Base-by-base conservation (phyloP, 2,113 vertebrate genomes). In the Coptodon rendalli region DNA sequence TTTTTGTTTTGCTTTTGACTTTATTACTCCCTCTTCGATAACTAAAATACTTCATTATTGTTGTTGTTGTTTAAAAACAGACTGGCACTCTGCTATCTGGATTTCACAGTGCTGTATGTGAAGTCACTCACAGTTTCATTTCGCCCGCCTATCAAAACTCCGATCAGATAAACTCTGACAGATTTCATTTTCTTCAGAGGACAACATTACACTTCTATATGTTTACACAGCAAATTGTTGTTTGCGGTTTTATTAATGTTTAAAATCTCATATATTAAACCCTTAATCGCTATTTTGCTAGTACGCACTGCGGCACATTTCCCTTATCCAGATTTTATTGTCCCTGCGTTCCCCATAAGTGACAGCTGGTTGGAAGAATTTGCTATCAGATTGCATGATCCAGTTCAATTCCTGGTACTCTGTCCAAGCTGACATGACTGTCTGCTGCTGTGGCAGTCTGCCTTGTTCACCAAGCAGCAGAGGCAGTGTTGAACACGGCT, bases 351-450 rank as follows among this genome's bases (percentile, higher is more conserved):
- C 40, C 31, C 81, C 43, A 85, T 82, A 83, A 89, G 85, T 86
- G 84, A 85, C 89, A 84, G 87, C 76, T 11, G n/a, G 29, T 81
- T 61, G 80, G 16, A 81, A 81, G 59, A 82, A 83, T 82, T 68
- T 84, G 57, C 48, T 87, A 90, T 93, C 89, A 71, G 85, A 84
- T 86, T 43, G 16, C 38, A 50, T 68, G 87, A 92, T 90, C 63
- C 45, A 40, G 83, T 87, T 88, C 40, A 83, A 83, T 90, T 43
- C 85, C 56, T 61, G 5, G 80, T 84, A 83, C 29, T 22, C 84
- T 89, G 76, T 93, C 82, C 88, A 81, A 88, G 87, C 81, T 89
- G 92, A 93, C 91, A 84, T 61, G 91, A 68, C 63, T 90, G 93
- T 89, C 84, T 91, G 86, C 68, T 68, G 53, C 86, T 78, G 86